A percentile compares a stretch with the other conserved stretches of the same genome.
phyloP scores from a whole-genome alignment of 2,113 vertebrate species.

The Beaufortia kweichowensis region DNA sequence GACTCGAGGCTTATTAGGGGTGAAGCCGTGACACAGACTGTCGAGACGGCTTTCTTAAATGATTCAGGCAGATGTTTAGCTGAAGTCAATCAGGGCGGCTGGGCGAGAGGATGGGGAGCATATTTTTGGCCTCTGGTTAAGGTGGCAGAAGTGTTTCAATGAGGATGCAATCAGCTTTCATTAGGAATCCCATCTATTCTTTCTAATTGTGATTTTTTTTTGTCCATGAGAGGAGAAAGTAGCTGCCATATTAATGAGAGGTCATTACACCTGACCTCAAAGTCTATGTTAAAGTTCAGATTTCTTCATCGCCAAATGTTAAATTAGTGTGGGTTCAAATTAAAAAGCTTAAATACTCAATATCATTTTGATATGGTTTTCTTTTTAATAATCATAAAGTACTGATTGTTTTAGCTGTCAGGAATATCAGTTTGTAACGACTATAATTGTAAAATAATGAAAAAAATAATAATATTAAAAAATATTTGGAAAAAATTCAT shows the following conservation, averaged over 20 bases:
- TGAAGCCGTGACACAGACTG: background rate
- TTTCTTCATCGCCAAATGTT: background rate
- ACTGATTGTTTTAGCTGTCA: too few relatives aligned
- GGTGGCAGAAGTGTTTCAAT: constrained; percentile 6
- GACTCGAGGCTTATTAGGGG: constrained; percentile 28
- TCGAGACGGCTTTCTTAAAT: constrained; percentile 21
- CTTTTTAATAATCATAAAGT: too few relatives aligned
- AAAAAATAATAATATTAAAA: too few relatives aligned
- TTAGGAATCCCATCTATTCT: constrained; percentile 46
- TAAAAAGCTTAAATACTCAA: too few relatives aligned
- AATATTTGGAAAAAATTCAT: too few relatives aligned
- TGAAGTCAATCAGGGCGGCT: constrained; percentile 24
- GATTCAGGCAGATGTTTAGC: constrained; percentile 15
- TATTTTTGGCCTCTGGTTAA: background rate
- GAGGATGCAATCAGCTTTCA: constrained; percentile 40
- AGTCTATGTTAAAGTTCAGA: background rate
- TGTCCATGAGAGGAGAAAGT: background rate
- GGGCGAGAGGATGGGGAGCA: constrained; percentile 4
- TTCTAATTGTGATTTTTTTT: constrained; percentile 41
- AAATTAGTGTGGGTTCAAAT: background rate
- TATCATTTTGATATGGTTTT: too few relatives aligned
- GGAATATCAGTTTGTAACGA: too few relatives aligned
- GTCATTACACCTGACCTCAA: constrained; percentile 17
- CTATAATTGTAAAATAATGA: too few relatives aligned
- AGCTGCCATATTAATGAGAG: background rate